phyloP scores from a whole-genome alignment of 2,113 vertebrate genomes.

The Epinephelus moara region DNA sequence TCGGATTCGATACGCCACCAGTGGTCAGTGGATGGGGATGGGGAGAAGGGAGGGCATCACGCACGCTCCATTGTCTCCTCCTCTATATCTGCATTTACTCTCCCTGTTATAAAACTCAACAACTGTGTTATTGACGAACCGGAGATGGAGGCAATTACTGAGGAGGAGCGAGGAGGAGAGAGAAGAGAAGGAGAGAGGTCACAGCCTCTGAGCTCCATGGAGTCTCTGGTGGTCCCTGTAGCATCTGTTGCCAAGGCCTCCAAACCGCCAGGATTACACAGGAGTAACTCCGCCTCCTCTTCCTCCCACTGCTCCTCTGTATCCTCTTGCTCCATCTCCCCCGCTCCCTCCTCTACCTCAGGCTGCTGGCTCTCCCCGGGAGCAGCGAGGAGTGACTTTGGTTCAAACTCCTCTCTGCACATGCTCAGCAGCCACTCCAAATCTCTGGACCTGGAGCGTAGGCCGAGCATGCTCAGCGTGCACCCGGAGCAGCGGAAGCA shows the following conservation, averaged over 20 bases:
- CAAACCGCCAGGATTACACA: conserved; percentile 82
- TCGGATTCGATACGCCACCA: conserved; percentile 69
- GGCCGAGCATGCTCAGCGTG: conserved; percentile 89
- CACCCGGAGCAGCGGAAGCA: conserved; percentile 95
- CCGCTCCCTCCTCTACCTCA: conserved; percentile 84
- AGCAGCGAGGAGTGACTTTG: conserved; percentile 92
- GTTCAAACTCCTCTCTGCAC: conserved; percentile 95
- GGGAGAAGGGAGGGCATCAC: conserved; percentile 88
- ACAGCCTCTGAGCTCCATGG: conserved; percentile 87
- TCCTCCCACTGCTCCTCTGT: conserved; percentile 81
- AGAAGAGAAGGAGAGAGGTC: conserved; percentile 80
- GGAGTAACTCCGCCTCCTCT: conserved; percentile 89
- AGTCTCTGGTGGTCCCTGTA: conserved; percentile 90
- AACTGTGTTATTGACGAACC: conserved; percentile 99
- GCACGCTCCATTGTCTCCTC: conserved; percentile 97
- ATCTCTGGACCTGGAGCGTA: conserved; percentile 94
- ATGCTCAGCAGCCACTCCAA: conserved; percentile 95
- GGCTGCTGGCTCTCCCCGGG: conserved; percentile 94
- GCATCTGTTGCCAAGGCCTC: conserved; percentile 86
- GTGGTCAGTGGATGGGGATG: conserved; percentile 80
- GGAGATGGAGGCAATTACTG: conserved; percentile 94
- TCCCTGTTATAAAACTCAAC: conserved; percentile 99
- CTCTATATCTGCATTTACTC: conserved; percentile 95
- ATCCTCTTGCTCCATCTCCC: conserved; percentile 86
- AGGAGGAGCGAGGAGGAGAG: conserved; percentile 87